These are phyloP conservation scores for Apodemia mormo DNA, from an alignment of 2,888 invertebrate species.

Conservation along the genomic window DNA sequence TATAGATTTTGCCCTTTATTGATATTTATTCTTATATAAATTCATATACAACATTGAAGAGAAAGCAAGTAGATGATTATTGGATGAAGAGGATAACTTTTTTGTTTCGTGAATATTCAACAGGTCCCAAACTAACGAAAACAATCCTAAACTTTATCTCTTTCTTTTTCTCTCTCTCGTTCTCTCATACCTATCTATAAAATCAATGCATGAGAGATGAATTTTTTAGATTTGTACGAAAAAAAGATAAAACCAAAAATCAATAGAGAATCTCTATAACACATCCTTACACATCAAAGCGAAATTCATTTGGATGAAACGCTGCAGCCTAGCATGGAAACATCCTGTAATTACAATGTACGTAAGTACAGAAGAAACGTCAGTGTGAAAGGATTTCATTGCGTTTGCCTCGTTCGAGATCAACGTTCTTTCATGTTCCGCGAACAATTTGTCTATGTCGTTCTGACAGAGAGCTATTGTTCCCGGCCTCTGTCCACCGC, in stretches of 20 bases:
- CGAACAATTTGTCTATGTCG: slow-evolving; percentile 67
- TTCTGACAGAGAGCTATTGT: slow-evolving; percentile 70
- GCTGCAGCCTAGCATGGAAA: slow-evolving; percentile 23
- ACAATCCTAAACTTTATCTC: too few relatives aligned
- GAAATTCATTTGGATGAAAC: slow-evolving; percentile 24
- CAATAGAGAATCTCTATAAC: background rate
- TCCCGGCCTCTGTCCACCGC: slow-evolving; percentile 56
- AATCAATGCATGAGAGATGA: too few relatives aligned
- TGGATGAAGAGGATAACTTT: too few relatives aligned
- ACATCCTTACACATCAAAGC: slow-evolving; percentile 1
- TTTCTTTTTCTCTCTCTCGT: too few relatives aligned
- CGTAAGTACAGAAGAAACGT: slow-evolving; percentile 24
- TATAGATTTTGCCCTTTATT: too few relatives aligned
- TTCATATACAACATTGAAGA: too few relatives aligned
- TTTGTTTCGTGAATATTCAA: too few relatives aligned
- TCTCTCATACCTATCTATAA: too few relatives aligned
- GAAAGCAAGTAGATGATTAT: too few relatives aligned
- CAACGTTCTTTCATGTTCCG: slow-evolving; percentile 41
- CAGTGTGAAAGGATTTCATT: slow-evolving; percentile 31
- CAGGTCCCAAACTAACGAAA: too few relatives aligned
- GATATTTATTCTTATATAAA: too few relatives aligned
- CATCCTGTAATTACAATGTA: slow-evolving; percentile 29
- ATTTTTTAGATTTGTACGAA: background rate
- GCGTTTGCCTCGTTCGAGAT: slow-evolving; percentile 31
- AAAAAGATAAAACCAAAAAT: background rate